phyloP scores from a whole-genome alignment of 1,140 invertebrate species.

The Drosophila sp. region DNA sequence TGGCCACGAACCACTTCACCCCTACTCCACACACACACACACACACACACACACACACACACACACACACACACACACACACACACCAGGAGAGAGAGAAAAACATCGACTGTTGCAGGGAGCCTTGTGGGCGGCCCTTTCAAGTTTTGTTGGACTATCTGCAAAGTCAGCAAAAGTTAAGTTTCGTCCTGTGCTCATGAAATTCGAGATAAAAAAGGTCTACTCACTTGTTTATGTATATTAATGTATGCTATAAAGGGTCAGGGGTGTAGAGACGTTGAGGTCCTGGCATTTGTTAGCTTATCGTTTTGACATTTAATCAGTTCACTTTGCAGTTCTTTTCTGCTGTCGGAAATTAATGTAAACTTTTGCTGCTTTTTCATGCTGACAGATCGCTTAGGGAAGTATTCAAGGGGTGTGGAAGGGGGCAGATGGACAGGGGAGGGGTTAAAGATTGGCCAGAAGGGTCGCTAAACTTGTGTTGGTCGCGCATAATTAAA shows the following conservation, averaged over 20 bases:
- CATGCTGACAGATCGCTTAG: constrained; percentile 2
- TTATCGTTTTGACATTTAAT: constrained; percentile 58
- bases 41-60: neutral
- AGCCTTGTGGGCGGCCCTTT: constrained; percentile 18
- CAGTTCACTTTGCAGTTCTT: constrained; percentile 42
- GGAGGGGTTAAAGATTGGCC: neutral
- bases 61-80: constrained; percentile 6
- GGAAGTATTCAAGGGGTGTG: too few relatives aligned
- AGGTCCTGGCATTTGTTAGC: constrained; percentile 13
- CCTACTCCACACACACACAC: neutral
- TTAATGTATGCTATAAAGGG: neutral
- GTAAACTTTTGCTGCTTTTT: constrained; percentile 17
- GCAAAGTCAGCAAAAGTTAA: constrained; percentile 76
- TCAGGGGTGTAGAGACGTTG: too few relatives aligned
- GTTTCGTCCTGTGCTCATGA: constrained; percentile 42
- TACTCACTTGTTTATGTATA: constrained; percentile 20
- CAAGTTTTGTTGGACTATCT: constrained; percentile 41
- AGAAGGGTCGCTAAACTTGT: constrained; percentile 46
- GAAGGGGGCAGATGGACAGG: too few relatives aligned
- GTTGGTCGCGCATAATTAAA: constrained; percentile 68
- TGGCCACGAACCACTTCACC: constrained; percentile 31
- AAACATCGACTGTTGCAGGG: too few relatives aligned
- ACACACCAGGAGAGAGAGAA: too few relatives aligned
- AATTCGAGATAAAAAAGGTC: constrained; percentile 47
- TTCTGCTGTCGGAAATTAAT: constrained; percentile 19